A percentile compares a stretch with the other conserved stretches of the same genome.
Evolutionary conservation across 1,140 invertebrate genomes (phyloP).

Genomic region (Drosophila azteca): DNA sequence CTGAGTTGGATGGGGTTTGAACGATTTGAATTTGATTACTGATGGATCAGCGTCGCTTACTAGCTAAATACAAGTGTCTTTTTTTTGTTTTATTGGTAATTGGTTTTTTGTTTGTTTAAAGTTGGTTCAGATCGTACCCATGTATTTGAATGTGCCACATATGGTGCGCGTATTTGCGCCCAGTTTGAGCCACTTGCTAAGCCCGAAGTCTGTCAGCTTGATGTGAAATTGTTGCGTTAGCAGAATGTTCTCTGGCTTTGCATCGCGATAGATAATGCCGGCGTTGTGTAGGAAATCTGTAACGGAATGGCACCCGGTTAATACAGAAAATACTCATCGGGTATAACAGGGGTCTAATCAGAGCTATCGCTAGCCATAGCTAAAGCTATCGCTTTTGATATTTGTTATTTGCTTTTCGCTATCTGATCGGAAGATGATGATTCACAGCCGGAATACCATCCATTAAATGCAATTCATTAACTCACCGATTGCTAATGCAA

Average conservation of each 20-base stretch:
- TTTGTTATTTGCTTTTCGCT: background rate
- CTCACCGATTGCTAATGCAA: constrained; percentile 92
- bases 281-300: constrained; percentile 96
- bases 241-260: constrained; percentile 96
- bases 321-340: background rate
- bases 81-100: constrained; percentile 29
- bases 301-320: constrained; percentile 61
- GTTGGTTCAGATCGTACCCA: constrained; percentile 87
- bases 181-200: constrained; percentile 94
- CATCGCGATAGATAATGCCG: constrained; percentile 94
- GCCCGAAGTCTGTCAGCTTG: constrained; percentile 95
- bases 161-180: constrained; percentile 92
- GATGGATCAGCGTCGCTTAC: constrained; percentile 41
- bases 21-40: constrained; percentile 28
- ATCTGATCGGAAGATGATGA: background rate
- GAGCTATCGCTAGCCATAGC: no score
- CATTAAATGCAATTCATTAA: constrained; percentile 1
- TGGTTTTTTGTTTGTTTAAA: constrained; percentile 33
- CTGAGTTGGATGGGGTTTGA: constrained; percentile 1
- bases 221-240: constrained; percentile 91
- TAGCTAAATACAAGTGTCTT: constrained; percentile 19
- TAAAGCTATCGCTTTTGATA: no score
- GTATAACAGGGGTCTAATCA: no score
- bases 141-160: constrained; percentile 95
- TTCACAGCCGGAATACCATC: background rate